A percentile compares a stretch with the other conserved stretches of the same genome.
Evolutionary conservation across 2,888 invertebrate genomes (phyloP).

Genomic region (Dolichomitus sp.): DNA sequence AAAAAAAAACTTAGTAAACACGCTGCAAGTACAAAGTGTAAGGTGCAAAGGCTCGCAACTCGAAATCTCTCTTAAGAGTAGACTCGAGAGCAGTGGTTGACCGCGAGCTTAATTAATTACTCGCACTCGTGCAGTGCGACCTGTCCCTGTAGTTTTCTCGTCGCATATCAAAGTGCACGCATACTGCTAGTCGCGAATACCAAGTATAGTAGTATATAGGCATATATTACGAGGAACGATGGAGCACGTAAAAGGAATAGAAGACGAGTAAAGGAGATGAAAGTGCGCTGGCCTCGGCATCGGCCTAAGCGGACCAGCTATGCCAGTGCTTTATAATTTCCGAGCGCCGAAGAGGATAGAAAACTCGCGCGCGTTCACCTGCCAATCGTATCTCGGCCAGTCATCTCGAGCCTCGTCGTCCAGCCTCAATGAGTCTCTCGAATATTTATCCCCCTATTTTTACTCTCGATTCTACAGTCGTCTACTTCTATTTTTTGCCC

Average conservation of each 20-base stretch:
- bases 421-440: slow-evolving; percentile 52
- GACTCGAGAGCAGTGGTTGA: slow-evolving; percentile 45
- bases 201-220: slow-evolving; percentile 1
- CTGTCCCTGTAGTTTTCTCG: slow-evolving; percentile 49
- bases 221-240: background rate
- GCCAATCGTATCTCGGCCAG: slow-evolving; percentile 60
- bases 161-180: slow-evolving; percentile 62
- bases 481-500: slow-evolving; percentile 2
- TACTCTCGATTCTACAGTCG: background rate
- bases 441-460: slow-evolving; percentile 48
- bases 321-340: slow-evolving; percentile 57
- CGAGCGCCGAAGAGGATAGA: slow-evolving; percentile 41
- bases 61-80: background rate
- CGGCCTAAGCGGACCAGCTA: slow-evolving; percentile 25
- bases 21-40: background rate
- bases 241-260: slow-evolving; percentile 27
- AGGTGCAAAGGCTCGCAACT: slow-evolving; percentile 13
- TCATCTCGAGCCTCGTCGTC: slow-evolving; percentile 61
- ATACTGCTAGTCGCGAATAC: slow-evolving; percentile 8
- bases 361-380: slow-evolving; percentile 52
- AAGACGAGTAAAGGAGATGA: slow-evolving; percentile 42
- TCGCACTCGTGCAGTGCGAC: slow-evolving; percentile 63
- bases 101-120: slow-evolving; percentile 72
- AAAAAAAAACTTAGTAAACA: background rate
- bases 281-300: slow-evolving; percentile 37